phyloP scores from a whole-genome alignment of 2,888 invertebrate species.

The Lordiphosa andalusiaca region DNA sequence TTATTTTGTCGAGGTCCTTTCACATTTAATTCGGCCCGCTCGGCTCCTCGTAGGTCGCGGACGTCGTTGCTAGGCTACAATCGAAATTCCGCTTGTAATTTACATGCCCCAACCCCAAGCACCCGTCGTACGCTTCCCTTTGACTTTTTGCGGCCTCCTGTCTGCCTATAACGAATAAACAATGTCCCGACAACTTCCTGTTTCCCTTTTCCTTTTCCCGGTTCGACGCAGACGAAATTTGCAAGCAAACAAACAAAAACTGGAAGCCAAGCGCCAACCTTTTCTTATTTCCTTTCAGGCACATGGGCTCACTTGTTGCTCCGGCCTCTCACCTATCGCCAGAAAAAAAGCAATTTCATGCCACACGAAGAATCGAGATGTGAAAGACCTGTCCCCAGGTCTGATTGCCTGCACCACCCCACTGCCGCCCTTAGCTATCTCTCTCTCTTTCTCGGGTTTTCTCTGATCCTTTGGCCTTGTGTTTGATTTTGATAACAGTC shows the following conservation, averaged over 20 bases:
- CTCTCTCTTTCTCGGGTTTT: neutral
- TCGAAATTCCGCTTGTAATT: constrained; percentile 66
- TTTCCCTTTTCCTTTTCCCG: constrained; percentile 54
- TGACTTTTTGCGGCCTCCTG: constrained; percentile 30
- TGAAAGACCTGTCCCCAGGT: constrained; percentile 35
- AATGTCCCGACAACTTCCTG: constrained; percentile 63
- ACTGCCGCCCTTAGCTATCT: neutral
- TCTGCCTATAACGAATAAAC: constrained; percentile 52
- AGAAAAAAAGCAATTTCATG: constrained; percentile 69
- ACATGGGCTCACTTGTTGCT: constrained; percentile 58
- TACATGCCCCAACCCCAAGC: constrained; percentile 41
- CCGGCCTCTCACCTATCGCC: constrained; percentile 45
- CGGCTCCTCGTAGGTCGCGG: constrained; percentile 10
- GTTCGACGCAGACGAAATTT: constrained; percentile 14
- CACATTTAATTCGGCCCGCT: constrained; percentile 41
- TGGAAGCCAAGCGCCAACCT: constrained; percentile 61
- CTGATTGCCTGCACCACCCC: constrained; percentile 33
- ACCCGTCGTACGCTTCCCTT: constrained; percentile 15
- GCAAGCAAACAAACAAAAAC: constrained; percentile 50
- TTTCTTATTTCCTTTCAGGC: constrained; percentile 66
- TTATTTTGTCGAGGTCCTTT: constrained; percentile 65
- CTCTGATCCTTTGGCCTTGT: constrained; percentile 18
- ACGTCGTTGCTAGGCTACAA: constrained; percentile 52
- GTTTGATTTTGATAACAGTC: constrained; percentile 50
- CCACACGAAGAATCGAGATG: constrained; percentile 49